Evolutionary conservation across 2,113 vertebrate species (phyloP).

Genomic region (Dromas ardeola): DNA sequence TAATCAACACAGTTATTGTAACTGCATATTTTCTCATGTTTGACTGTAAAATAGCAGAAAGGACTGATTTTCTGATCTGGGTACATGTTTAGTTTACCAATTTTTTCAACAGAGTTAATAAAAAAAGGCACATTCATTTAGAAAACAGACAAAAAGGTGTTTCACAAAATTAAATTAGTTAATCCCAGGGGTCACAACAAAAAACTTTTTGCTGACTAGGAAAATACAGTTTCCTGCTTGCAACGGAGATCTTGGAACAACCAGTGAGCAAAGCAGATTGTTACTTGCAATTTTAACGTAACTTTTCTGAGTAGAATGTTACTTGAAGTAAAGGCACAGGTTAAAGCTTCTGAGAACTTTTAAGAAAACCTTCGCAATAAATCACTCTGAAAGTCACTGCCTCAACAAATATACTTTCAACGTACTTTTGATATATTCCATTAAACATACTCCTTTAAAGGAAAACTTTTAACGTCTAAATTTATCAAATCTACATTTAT

Average conservation of each 20-base stretch:
- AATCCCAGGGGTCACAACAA: background rate
- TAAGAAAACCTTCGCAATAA: background rate
- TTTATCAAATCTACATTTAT: background rate
- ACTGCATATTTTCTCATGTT: background rate
- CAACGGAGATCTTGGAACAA: background rate
- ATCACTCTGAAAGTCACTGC: background rate
- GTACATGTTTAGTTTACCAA: background rate
- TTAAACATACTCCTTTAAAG: background rate
- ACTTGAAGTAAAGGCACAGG: background rate
- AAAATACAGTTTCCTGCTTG: background rate
- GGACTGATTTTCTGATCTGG: background rate
- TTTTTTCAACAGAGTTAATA: background rate
- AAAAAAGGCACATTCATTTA: background rate
- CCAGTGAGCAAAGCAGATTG: background rate
- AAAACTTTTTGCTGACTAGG: background rate
- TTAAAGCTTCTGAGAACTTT: background rate
- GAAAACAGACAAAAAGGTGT: background rate
- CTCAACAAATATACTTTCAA: background rate
- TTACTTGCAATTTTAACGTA: background rate
- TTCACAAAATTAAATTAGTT: background rate
- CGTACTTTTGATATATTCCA: background rate
- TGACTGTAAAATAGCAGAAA: background rate
- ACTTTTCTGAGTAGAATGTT: background rate
- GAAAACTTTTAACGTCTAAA: background rate
- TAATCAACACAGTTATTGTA: background rate